Conservation (phyloP, 1,140 invertebrate species). For the Steinernema khuongi region DNA sequence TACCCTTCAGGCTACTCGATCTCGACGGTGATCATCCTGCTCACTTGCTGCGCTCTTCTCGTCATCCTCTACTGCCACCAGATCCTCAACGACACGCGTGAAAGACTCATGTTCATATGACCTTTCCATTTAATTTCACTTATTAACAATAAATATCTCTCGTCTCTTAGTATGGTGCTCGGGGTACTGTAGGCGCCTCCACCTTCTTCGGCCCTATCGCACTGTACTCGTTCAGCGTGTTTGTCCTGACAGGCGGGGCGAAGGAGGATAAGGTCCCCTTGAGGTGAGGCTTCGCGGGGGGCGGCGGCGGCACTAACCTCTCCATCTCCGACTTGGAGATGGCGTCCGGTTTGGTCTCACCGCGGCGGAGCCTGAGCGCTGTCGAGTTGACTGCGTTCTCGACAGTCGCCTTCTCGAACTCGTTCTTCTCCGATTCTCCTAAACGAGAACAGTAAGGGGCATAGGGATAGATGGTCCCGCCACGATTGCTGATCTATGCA, state of each 20-base stretch:
- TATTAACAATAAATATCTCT: not conserved
- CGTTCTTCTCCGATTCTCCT: conserved; percentile 15
- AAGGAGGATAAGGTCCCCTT: not conserved
- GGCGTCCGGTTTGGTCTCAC: conserved; percentile 1
- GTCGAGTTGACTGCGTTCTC: not conserved
- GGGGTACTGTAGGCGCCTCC: not conserved
- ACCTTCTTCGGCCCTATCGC: not conserved
- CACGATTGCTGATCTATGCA: too few species aligned
- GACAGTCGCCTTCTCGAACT: not conserved
- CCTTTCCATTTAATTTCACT: not conserved
- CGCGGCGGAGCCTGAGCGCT: conserved; percentile 5
- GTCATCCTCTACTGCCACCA: not conserved
- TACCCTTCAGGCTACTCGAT: not conserved
- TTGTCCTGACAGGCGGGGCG: not conserved
- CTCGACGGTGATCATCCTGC: not conserved
- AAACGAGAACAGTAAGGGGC: too few species aligned
- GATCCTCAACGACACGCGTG: not conserved
- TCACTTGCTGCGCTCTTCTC: not conserved
- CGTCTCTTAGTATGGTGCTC: not conserved
- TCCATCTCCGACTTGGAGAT: conserved; percentile 7
- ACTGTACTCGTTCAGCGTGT: not conserved
- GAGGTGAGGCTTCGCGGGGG: conserved; percentile 21
- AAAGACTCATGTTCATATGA: too few species aligned
- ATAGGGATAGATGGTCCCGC: too few species aligned
- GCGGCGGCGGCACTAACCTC: conserved; percentile 27